Base-by-base conservation (phyloP, 2,797 vertebrate genomes). In the Fratercula arctica region DNA sequence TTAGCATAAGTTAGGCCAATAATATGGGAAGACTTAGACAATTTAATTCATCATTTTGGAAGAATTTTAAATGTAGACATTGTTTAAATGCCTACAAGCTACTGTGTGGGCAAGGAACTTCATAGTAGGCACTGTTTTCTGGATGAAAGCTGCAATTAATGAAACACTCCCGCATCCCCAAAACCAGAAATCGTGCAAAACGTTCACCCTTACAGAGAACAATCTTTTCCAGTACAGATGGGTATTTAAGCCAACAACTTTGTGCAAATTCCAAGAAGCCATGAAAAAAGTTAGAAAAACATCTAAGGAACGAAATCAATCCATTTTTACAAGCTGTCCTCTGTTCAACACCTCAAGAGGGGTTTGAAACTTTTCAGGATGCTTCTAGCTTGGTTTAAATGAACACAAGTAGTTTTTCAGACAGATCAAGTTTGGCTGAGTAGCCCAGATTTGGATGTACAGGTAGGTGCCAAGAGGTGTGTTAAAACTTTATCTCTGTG, bases 241-340 rank as follows among this genome's bases (percentile, higher is more conserved):
- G 29, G 39, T 46, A 78, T 86, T 94, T 86, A 83, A 89, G 50
- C 35, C 86, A 92, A 63, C 16, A 48, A 29, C 28, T 50, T 64
- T 6, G 31, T 76, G 18, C n/a, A 95, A 89, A 95, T 92, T 92
- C 51, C 28, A 93, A 85, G 74, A 94, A 85, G n/a, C 29, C 61
- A 60, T n/a, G 61, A 86, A 75, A 89, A 77, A 93, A 77, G 17
- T 10, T 41, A 56, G 41, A 77, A 87, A 86, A 90, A 59, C 43
- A 63, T 84, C 57, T 69, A 87, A 66, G 50, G 61, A 93, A 68
- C 43, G 4, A 91, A 85, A 84, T 73, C 2, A 93, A 51, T 41
- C 59, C 0, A 20, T 86, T 95, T 92, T 81, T 84, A 85, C 69
- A 90, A 87, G 28, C 23, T 54, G 23, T 59, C 39, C 79, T 81